Conservation (phyloP, 2,113 vertebrate genomes). For the Eretmochelys imbricata region DNA sequence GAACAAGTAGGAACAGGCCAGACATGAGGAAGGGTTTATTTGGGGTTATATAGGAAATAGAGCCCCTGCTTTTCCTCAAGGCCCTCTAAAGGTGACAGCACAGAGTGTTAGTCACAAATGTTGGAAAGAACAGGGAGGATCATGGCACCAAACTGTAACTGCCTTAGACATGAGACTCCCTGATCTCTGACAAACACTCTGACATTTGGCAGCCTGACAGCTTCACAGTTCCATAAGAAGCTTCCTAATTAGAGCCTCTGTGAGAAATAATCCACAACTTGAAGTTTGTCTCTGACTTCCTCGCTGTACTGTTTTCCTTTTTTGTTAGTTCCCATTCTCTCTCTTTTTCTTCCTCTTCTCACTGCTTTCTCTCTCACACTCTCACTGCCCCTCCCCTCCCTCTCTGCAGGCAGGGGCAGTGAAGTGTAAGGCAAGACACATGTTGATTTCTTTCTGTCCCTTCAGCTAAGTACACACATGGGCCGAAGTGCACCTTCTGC, state of each 20-base stretch:
- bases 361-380: slow-evolving; percentile 33
- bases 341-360: slow-evolving; percentile 18
- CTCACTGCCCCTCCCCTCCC: not conserved
- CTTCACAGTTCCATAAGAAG: slow-evolving; percentile 61
- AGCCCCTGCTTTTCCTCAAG: not conserved
- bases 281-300: slow-evolving; percentile 56
- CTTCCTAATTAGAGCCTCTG: slow-evolving; percentile 73
- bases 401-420: not conserved
- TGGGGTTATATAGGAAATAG: not conserved
- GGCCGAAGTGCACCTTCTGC: slow-evolving; percentile 3
- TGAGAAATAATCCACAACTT: slow-evolving; percentile 63
- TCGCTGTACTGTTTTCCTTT: not conserved
- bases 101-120: not conserved
- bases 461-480: slow-evolving; percentile 32
- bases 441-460: slow-evolving; percentile 23
- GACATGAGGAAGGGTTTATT: not conserved
- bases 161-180: slow-evolving; percentile 12
- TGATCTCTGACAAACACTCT: slow-evolving; percentile 43
- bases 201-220: slow-evolving; percentile 69
- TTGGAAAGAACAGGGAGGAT: not conserved
- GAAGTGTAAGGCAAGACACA: slow-evolving; percentile 24
- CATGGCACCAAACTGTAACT: not conserved
- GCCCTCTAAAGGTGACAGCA: not conserved
- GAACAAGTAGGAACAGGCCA: not conserved
- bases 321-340: not conserved